A percentile compares a stretch with the other conserved stretches of the same genome.
These are phyloP conservation scores for Drosophila pectinifera DNA, from an alignment of 1,140 invertebrate genomes.

Conservation along the genomic window DNA sequence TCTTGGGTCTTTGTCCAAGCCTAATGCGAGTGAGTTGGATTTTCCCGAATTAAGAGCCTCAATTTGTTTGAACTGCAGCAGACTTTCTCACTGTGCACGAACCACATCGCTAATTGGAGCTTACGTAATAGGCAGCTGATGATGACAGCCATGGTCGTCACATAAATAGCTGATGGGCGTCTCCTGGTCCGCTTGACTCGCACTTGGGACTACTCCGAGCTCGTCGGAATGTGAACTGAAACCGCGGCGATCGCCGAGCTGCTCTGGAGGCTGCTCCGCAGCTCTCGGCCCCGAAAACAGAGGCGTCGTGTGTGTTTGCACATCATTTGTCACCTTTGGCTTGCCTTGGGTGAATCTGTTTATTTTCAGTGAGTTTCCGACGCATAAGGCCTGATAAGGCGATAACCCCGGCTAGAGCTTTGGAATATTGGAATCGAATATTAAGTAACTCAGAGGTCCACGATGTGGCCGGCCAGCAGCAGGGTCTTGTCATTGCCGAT, in stretches of 20 bases:
- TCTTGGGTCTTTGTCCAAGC: no score
- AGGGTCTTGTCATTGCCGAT: constrained; percentile 59
- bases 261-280: constrained; percentile 46
- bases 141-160: constrained; percentile 63
- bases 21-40: no score
- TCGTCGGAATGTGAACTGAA: constrained; percentile 67
- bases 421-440: constrained; percentile 13
- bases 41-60: no score
- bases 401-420: constrained; percentile 45
- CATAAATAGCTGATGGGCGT: constrained; percentile 49
- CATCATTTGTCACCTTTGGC: constrained; percentile 73
- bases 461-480: constrained; percentile 70
- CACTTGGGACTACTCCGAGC: constrained; percentile 44
- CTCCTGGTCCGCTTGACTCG: constrained; percentile 46
- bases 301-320: constrained; percentile 57
- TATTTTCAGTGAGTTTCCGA: constrained; percentile 38
- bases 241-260: constrained; percentile 8
- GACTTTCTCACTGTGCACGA: constrained; percentile 27
- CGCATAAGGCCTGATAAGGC: constrained; percentile 54
- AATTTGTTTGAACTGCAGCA: no score
- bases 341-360: constrained; percentile 28
- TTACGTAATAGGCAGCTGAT: constrained; percentile 74
- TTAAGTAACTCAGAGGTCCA: constrained; percentile 52
- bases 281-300: constrained; percentile 26
- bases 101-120: constrained; percentile 56